Conservation (phyloP, 2,888 invertebrate species). For the Neoscelio sp. region DNA sequence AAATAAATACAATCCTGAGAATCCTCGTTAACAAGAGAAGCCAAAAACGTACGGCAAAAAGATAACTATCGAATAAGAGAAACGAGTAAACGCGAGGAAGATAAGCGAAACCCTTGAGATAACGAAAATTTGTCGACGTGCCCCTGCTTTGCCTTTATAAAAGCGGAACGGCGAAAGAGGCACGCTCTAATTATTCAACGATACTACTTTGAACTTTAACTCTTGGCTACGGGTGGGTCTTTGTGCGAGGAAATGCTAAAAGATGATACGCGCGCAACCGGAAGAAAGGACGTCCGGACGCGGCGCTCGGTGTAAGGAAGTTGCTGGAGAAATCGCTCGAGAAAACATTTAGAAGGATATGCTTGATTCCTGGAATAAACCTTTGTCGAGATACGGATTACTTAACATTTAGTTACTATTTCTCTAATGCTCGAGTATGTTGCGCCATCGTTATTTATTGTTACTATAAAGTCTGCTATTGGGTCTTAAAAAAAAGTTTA, state of each 20-base stretch:
- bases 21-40: conserved; percentile 50
- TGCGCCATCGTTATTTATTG: conserved; percentile 43
- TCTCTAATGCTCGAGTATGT: conserved; percentile 33
- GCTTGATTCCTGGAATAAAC: conserved; percentile 36
- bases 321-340: conserved; percentile 30
- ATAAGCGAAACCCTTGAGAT: conserved; percentile 63
- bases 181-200: conserved; percentile 65
- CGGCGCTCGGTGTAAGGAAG: conserved; percentile 30
- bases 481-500: conserved; percentile 22
- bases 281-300: conserved; percentile 22
- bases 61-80: conserved; percentile 64
- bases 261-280: conserved; percentile 41
- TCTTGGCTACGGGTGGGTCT: conserved; percentile 31
- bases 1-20: conserved; percentile 61
- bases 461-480: conserved; percentile 18
- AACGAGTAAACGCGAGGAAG: conserved; percentile 58
- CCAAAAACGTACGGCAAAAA: conserved; percentile 60
- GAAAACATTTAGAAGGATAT: conserved; percentile 45
- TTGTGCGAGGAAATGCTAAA: conserved; percentile 35
- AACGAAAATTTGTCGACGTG: conserved; percentile 66
- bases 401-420: conserved; percentile 30
- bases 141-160: conserved; percentile 39
- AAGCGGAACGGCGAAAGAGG: conserved; percentile 30
- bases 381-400: conserved; percentile 38
- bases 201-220: conserved; percentile 64